Evolutionary conservation across 2,113 vertebrate species (phyloP), one percentile per base, ranked within the genome.

Genomic region (Psilopogon haemacephalus): DNA sequence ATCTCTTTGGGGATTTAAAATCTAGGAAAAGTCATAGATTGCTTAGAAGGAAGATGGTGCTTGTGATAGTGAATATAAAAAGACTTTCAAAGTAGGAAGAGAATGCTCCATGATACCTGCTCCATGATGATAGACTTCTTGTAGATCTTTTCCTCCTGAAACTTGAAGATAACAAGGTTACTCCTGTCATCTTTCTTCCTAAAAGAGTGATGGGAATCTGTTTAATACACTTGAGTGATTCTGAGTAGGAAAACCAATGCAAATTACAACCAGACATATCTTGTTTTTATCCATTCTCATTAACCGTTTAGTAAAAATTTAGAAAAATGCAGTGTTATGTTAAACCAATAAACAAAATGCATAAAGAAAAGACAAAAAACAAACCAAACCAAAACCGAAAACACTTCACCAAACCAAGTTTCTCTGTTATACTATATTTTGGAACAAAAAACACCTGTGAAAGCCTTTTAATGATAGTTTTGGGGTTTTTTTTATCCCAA

Each of bases 141-240:
- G 15, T 7, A 38, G 37, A 54, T 7, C 32, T 18, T 87, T 63
- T 71, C 5, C 52, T 11, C 4, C 28, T 12, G 24, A 88, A 65
- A 52, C 6, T 8, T 82, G 54, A 79, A 82, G 32, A 50, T n/a
- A 27, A 68, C 4, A 17, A 67, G 13, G 2, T 76, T 62, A 26
- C 13, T 23, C 12, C 7, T 38, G 86, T 58, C 18, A 33, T 62
- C 48, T 69, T 69, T 15, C 21, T 50, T 78, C 27, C 26, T 15
- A 52, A 26, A 56, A 26, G 3, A 44, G 12, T 40, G 16, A 37
- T 1, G 7, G 8, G 9, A 63, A 52, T 1, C 0, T 40, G 27
- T 48, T 44, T 70, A 85, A 64, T 64, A 1, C 1, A 74, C 12
- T 12, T 20, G 17, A 55, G 44, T n/a, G 6, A 55, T 20, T 60